Base-by-base conservation (phyloP, 2,113 vertebrate species). In the Genyomyrus donnyi region DNA sequence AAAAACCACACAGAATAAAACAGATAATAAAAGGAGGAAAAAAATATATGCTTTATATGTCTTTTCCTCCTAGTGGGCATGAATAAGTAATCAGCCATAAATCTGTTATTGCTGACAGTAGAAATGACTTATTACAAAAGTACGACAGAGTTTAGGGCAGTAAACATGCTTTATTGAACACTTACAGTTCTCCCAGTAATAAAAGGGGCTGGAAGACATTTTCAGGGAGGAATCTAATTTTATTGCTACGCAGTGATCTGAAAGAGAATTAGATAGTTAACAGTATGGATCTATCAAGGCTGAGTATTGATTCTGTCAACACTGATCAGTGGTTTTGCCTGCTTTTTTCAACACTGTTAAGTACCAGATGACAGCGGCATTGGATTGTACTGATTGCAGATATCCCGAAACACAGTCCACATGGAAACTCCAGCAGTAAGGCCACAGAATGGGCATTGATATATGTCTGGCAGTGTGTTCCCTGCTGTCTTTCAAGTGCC, bases 141-240 rank as follows among this genome's bases (percentile, higher is more conserved):
- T 10, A 48, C 3, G 83, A 3, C 24, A 50, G 31, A 46, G n/a
- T 74, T 89, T 46, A 89, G 35, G 74, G 74, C 17, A 80, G 17
- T 80, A 74, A 77, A 35, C 9, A 48, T 48, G 45, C 19, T 66
- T 45, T 31, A 31, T 46, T 31, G 45, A 52, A 49, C 62, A 77
- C 95, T 97, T 91, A 94, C 94, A 95, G 93, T 93, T 97, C 94
- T 77, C 91, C 95, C 91, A 96, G 93, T 91, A 94, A 93, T 95
- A 95, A 94, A 92, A 97, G 94, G 91, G 95, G 96, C 90, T 95
- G 94, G 93, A 97, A 97, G 42, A 91, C 95, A 93, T 96, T 96
- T 94, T 96, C 96, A 89, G 96, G 95, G 91, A 97, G 89, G 80
- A 91, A 94, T 70, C 3, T 85, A 94, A 97, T 96, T 95, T 93